Percentiles rank a stretch among this genome's conserved stretches.
phyloP scores from a whole-genome alignment of 2,888 invertebrate genomes.

The Eristalinus sepulchralis region DNA sequence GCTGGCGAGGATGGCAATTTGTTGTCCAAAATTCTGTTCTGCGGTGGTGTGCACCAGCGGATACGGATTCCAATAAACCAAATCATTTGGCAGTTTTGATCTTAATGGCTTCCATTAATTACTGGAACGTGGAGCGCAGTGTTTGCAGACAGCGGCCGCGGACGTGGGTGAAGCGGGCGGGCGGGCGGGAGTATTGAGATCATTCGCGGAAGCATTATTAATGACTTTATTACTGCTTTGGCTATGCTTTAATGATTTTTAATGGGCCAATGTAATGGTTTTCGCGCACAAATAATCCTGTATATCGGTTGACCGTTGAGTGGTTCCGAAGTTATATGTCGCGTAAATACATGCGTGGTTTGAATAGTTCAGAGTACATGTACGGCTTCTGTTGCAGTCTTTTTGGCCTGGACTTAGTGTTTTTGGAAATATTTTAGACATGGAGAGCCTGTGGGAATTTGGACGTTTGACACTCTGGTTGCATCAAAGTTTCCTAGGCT shows the following conservation, averaged over 20 bases:
- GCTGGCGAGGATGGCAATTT: neutral
- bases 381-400: too few relatives aligned
- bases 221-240: slow-evolving; percentile 40
- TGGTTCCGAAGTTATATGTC: neutral
- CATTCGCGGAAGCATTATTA: slow-evolving; percentile 8
- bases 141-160: neutral
- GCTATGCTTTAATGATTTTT: slow-evolving; percentile 26
- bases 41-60: neutral
- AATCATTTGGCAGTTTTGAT: slow-evolving; percentile 16
- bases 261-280: slow-evolving; percentile 14
- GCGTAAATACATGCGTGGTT: too few relatives aligned
- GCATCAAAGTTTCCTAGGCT: too few relatives aligned
- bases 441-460: too few relatives aligned
- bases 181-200: neutral
- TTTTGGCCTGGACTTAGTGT: too few relatives aligned
- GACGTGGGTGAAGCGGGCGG: neutral
- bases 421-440: too few relatives aligned
- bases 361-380: too few relatives aligned
- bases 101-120: slow-evolving; percentile 42
- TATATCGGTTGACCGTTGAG: neutral
- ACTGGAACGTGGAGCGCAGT: neutral
- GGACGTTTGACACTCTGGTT: too few relatives aligned
- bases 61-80: neutral
- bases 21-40: neutral
- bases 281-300: neutral